Conservation (phyloP, 2,888 invertebrate genomes). For the Glaucopsyche alexis region DNA sequence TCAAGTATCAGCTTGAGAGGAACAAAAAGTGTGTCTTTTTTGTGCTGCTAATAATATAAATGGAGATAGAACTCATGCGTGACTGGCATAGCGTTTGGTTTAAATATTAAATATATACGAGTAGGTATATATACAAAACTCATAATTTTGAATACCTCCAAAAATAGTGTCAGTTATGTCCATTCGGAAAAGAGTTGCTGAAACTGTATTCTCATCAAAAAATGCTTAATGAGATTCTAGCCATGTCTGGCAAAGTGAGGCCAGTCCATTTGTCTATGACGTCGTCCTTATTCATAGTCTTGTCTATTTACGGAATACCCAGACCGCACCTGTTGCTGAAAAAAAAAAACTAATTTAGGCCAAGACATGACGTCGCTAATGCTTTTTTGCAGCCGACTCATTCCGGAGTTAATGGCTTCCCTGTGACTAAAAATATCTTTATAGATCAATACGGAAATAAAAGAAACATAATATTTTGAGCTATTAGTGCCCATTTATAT, state of each 20-base stretch:
- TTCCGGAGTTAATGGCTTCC: constrained; percentile 19
- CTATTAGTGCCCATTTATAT: background rate
- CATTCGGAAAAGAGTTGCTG: background rate
- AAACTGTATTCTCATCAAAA: no score
- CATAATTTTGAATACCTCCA: background rate
- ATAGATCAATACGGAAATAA: constrained; percentile 13
- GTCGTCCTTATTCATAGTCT: background rate
- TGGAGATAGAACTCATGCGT: background rate
- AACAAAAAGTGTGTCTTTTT: constrained; percentile 7
- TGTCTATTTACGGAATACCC: constrained; percentile 16
- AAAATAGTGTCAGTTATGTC: no score
- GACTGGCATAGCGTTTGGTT: background rate
- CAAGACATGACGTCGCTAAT: constrained; percentile 20
- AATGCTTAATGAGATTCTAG: background rate
- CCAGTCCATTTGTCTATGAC: background rate
- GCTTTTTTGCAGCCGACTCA: constrained; percentile 13
- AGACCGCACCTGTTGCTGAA: constrained; percentile 22
- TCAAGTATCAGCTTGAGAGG: constrained; percentile 6
- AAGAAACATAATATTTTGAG: constrained; percentile 7
- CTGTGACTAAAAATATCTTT: constrained; percentile 6
- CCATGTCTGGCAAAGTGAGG: constrained; percentile 1
- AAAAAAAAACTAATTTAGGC: constrained; percentile 24
- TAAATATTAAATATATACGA: background rate
- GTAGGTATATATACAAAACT: no score
- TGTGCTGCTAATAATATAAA: background rate